These are phyloP conservation scores for Dasyprocta punctata DNA, from an alignment of 2,113 vertebrate species.

Conservation along the genomic window DNA sequence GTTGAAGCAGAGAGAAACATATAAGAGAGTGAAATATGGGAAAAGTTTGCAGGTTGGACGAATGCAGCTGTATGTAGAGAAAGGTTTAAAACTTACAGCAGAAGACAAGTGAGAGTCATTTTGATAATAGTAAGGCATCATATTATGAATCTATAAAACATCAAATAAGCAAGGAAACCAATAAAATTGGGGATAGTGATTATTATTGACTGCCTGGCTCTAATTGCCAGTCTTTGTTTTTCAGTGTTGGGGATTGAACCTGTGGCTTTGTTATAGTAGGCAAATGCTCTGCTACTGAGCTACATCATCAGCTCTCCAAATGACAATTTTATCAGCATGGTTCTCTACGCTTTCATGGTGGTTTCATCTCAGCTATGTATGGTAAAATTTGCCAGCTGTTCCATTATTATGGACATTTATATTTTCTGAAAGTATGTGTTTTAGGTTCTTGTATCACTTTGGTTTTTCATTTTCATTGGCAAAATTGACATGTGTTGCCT, in stretches of 20 bases:
- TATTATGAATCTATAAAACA: slow-evolving; percentile 12
- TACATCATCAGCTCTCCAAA: background rate
- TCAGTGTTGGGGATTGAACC: background rate
- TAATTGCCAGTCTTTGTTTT: background rate
- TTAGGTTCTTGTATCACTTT: background rate
- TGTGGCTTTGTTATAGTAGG: background rate
- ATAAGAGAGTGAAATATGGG: background rate
- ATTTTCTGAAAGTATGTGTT: background rate
- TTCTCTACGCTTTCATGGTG: background rate
- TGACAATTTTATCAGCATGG: background rate
- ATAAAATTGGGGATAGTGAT: background rate
- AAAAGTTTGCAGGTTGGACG: background rate
- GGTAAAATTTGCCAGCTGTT: background rate
- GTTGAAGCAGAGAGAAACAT: background rate
- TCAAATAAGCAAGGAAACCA: background rate
- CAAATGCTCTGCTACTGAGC: background rate
- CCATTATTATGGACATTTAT: background rate
- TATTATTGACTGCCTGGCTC: background rate
- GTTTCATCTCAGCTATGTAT: background rate
- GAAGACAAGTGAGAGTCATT: background rate
- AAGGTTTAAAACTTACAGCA: background rate
- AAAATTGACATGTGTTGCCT: background rate
- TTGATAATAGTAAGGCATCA: background rate
- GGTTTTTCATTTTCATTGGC: background rate
- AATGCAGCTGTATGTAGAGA: background rate